These are phyloP conservation scores for Hymenopus coronatus DNA, from an alignment of 2,888 invertebrate genomes.

Conservation along the genomic window DNA sequence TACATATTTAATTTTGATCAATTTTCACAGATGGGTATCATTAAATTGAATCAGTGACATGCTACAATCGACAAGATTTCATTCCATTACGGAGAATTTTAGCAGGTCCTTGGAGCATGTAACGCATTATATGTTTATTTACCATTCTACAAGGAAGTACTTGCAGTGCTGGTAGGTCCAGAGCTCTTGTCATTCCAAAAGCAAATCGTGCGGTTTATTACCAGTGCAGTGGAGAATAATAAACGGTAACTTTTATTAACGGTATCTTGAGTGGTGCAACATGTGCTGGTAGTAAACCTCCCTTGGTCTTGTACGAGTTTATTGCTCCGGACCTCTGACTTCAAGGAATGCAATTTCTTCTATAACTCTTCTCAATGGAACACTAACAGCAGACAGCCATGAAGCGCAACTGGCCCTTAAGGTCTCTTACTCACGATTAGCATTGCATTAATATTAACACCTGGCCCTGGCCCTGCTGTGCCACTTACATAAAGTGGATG, in stretches of 20 bases:
- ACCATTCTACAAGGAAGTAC: too few species aligned
- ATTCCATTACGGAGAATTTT: too few species aligned
- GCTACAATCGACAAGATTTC: too few species aligned
- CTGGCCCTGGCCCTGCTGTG: too few species aligned
- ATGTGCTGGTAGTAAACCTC: background rate
- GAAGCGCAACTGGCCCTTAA: background rate
- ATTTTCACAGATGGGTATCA: too few species aligned
- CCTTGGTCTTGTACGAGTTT: background rate
- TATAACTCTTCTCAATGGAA: background rate
- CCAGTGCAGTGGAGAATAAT: background rate
- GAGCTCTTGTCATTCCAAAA: background rate
- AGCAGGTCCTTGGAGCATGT: too few species aligned
- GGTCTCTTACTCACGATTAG: background rate
- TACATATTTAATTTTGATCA: too few species aligned
- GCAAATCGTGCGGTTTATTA: background rate
- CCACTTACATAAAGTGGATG: too few species aligned
- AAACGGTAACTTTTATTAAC: background rate
- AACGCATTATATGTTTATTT: too few species aligned
- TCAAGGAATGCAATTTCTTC: background rate
- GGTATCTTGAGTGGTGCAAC: background rate
- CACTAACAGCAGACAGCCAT: background rate
- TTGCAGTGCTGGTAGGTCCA: too few species aligned
- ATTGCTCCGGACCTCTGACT: background rate
- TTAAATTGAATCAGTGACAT: too few species aligned
- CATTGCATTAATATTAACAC: background rate